Evolutionary conservation across 2,113 vertebrate species (phyloP), one percentile per base, ranked within the genome.

Genomic region (Syrrhaptes paradoxus): DNA sequence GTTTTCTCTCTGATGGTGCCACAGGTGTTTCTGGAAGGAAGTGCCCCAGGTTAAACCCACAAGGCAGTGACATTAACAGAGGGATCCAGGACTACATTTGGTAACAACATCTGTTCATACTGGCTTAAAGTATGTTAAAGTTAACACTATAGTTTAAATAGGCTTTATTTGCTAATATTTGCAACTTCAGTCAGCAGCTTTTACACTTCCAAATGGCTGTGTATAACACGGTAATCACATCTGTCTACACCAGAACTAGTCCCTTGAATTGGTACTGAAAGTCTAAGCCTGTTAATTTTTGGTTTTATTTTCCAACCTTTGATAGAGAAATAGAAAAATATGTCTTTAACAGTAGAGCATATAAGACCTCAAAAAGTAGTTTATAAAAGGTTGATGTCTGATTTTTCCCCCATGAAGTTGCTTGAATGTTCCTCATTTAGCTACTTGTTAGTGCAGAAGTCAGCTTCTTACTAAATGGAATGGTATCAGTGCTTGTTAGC

Each of bases 101-200:
- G 49, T 73, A 93, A 24, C 25, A 76, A 24, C 85, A 79, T 85
- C 92, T 95, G 72, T 73, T 96, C 83, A 15, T 76, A 21, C 24
- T 58, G 76, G 36, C 21, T 70, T 85, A 45, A 73, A 76, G 28
- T 70, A 36, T 9, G 9, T 36, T 36, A 36, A 36, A 36, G 71
- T 85, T 94, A 90, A 85, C 46, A 36, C 49, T 76, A 36, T n/a
- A 87, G 82, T 32, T 93, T 92, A 85, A 92, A 71, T 68, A 84
- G 38, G 29, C 52, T 93, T 86, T 93, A 90, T 95, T 90, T 94
- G 83, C 38, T 82, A 81, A 89, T 95, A 86, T 88, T 95, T 89
- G 43, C 57, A 61, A 19, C 43, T 80, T 80, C 67, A 66, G 0
- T 58, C 55, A 86, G 15, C 43, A 76, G 32, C 13, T 74, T 86